A percentile compares a stretch with the other conserved stretches of the same genome.
phyloP scores from a whole-genome alignment of 2,797 vertebrate species.

The Aselliscus stoliczkanus region DNA sequence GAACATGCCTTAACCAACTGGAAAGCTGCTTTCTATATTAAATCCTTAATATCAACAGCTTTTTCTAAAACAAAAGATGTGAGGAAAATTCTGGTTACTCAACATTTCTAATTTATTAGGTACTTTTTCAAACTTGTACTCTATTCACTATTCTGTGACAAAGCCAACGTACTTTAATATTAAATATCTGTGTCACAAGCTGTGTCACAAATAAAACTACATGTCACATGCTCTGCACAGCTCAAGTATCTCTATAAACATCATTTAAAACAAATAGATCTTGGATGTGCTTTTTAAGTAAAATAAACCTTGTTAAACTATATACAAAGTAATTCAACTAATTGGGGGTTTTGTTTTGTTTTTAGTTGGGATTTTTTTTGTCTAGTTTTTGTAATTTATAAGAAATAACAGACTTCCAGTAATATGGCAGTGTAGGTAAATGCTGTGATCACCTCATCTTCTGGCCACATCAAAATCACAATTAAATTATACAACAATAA shows the following conservation, averaged over 20 bases:
- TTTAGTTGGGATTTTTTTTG: not conserved
- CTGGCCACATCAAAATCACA: too few species aligned
- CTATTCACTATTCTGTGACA: not conserved
- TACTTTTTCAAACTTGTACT: not conserved
- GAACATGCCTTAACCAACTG: not conserved
- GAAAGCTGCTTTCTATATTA: not conserved
- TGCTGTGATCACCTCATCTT: too few species aligned
- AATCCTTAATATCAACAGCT: not conserved
- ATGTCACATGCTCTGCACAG: not conserved
- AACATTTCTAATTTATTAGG: not conserved
- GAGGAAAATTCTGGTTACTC: not conserved
- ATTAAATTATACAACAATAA: too few species aligned
- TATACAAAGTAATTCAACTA: conserved; percentile 41
- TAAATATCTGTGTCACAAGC: conserved; percentile 37
- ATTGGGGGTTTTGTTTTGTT: not conserved
- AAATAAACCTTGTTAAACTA: not conserved
- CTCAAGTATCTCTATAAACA: not conserved
- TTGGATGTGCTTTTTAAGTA: conserved; percentile 14
- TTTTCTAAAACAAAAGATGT: not conserved
- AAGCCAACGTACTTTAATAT: not conserved
- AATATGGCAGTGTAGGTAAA: too few species aligned
- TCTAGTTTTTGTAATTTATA: not conserved
- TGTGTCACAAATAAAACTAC: not conserved
- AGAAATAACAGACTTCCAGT: not conserved
- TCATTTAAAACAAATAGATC: conserved; percentile 11